These are phyloP conservation scores for Gopherus flavomarginatus DNA, from an alignment of 2,113 vertebrate species.

Conservation along the genomic window DNA sequence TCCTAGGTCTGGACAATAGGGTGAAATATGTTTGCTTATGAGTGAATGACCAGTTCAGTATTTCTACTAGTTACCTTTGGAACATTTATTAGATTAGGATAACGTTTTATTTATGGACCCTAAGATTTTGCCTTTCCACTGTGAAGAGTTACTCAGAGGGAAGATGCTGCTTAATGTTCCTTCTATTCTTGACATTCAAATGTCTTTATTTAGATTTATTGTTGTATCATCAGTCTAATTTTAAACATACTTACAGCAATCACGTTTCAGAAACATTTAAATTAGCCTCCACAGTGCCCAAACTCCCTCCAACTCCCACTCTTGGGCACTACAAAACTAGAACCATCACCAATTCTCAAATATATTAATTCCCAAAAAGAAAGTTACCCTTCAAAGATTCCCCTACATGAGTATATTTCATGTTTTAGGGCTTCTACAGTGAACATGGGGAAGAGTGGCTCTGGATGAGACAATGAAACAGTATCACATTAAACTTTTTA, in stretches of 20 bases:
- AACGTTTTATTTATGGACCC: slow-evolving; percentile 72
- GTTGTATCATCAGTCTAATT: neutral
- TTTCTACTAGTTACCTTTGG: slow-evolving; percentile 75
- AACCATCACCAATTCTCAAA: neutral
- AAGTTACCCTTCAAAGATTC: neutral
- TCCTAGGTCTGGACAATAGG: slow-evolving; percentile 20
- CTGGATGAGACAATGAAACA: neutral
- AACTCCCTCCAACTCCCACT: neutral
- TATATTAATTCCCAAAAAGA: neutral
- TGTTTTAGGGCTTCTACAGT: neutral
- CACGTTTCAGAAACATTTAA: neutral
- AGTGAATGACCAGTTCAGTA: slow-evolving; percentile 66
- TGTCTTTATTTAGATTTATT: slow-evolving; percentile 61
- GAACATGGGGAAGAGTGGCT: neutral
- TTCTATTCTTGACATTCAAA: slow-evolving; percentile 52
- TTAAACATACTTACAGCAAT: neutral
- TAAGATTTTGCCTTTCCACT: slow-evolving; percentile 48
- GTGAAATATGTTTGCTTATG: slow-evolving; percentile 68
- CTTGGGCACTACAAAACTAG: neutral
- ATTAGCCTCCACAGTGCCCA: neutral
- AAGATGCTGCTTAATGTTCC: slow-evolving; percentile 61
- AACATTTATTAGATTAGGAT: slow-evolving; percentile 73
- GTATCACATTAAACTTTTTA: neutral
- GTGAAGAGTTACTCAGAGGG: slow-evolving; percentile 26
- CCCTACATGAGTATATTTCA: neutral